Conservation (phyloP, 2,113 vertebrate species). For the Heterotilapia buettikoferi region DNA sequence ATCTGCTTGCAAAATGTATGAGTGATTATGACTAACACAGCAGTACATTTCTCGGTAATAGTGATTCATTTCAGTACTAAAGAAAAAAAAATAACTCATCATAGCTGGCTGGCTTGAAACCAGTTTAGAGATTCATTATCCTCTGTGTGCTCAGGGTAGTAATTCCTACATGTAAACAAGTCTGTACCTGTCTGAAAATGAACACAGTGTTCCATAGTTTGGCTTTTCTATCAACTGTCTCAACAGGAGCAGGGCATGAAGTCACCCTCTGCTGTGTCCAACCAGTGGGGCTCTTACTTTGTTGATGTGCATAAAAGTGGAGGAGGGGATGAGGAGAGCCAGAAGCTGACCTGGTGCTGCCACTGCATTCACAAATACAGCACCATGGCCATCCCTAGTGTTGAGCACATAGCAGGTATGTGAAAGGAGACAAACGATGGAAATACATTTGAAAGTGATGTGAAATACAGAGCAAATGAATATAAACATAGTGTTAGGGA, state of each 20-base stretch:
- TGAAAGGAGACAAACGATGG: not conserved
- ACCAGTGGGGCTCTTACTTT: slow-evolving; percentile 95
- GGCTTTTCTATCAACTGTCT: not conserved
- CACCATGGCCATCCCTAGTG: slow-evolving; percentile 88
- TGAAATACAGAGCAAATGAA: not conserved
- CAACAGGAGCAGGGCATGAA: slow-evolving; percentile 76
- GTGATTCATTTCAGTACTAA: not conserved
- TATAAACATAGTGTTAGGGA: not conserved
- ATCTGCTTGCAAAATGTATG: not conserved
- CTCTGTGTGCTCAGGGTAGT: not conserved
- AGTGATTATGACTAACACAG: not conserved
- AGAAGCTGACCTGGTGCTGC: slow-evolving; percentile 82
- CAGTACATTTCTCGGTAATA: not conserved
- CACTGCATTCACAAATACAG: slow-evolving; percentile 88
- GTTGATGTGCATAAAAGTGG: slow-evolving; percentile 68
- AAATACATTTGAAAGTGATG: not conserved
- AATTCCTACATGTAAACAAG: slow-evolving; percentile 2
- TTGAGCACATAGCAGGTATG: slow-evolving; percentile 91
- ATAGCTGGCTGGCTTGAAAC: not conserved
- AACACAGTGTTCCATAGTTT: not conserved
- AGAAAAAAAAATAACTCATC: not conserved
- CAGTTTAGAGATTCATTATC: not conserved
- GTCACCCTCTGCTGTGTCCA: slow-evolving; percentile 76
- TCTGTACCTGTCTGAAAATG: slow-evolving; percentile 18
- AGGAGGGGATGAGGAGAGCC: slow-evolving; percentile 72